Evolutionary conservation across 1,140 invertebrate species (phyloP).

Genomic region (Calosoma granatense): DNA sequence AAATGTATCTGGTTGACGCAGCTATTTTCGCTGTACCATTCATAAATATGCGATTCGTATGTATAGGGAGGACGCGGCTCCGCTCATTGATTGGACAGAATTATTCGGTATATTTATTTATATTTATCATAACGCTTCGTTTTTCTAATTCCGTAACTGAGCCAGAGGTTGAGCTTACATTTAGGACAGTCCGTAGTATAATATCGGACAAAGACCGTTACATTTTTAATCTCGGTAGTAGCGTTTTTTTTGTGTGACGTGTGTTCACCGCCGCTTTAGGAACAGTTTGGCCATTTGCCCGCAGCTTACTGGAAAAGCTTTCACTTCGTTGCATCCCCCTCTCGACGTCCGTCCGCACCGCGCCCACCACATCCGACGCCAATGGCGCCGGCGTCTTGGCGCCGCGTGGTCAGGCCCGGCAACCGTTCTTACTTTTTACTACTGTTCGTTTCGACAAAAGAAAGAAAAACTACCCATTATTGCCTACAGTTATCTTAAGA

Average conservation of each 20-base stretch:
- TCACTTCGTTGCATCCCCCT: conserved; percentile 18
- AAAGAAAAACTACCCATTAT: conserved; percentile 34
- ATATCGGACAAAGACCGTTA: conserved; percentile 17
- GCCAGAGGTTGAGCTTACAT: too few species aligned
- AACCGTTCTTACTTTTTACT: conserved; percentile 32
- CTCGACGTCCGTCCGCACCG: background rate
- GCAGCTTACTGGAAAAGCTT: conserved; percentile 16
- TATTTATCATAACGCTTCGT: too few species aligned
- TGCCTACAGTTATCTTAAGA: conserved; percentile 35
- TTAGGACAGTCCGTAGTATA: background rate
- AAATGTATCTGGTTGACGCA: too few species aligned
- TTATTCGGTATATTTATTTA: too few species aligned
- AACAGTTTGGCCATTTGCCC: conserved; percentile 24
- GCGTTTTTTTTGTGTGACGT: conserved; percentile 11
- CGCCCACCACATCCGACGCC: conserved; percentile 11
- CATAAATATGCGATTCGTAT: background rate
- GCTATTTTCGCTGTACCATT: too few species aligned
- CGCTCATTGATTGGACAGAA: too few species aligned
- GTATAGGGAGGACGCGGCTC: background rate
- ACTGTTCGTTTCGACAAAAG: conserved; percentile 25
- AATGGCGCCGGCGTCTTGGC: conserved; percentile 15
- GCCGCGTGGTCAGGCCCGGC: conserved; percentile 14
- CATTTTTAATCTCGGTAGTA: conserved; percentile 20
- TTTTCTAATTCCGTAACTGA: too few species aligned
- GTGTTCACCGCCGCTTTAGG: conserved; percentile 16